phyloP scores from a whole-genome alignment of 2,797 vertebrate genomes.

The Arrhamphus sclerolepis region DNA sequence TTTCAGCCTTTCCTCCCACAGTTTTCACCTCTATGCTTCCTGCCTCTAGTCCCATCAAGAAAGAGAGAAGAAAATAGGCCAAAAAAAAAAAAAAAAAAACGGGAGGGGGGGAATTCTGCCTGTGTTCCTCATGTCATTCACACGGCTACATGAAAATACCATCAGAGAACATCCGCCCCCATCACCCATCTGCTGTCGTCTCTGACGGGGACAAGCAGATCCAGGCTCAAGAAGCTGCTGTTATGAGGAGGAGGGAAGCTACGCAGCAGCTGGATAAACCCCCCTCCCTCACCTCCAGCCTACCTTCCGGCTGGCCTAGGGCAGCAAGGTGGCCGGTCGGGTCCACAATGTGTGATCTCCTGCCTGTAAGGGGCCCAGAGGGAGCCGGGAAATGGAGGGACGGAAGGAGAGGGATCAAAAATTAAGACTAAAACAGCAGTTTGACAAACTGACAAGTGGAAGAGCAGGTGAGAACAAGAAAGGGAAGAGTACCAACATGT shows the following conservation, averaged over 20 bases:
- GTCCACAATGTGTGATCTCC: conserved; percentile 30
- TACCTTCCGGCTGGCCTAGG: conserved; percentile 29
- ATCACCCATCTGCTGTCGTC: conserved; percentile 29
- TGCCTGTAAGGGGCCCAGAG: conserved; percentile 17
- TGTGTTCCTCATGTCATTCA: conserved; percentile 39
- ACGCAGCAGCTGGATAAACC: conserved; percentile 37
- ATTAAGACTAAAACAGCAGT: conserved; percentile 29
- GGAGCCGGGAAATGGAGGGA: background rate
- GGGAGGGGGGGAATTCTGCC: too few species aligned
- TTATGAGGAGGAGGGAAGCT: background rate
- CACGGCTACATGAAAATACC: conserved; percentile 46
- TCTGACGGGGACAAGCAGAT: conserved; percentile 25
- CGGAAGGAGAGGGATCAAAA: conserved; percentile 35
- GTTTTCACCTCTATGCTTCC: background rate
- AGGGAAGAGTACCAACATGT: background rate
- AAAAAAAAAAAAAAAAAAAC: background rate
- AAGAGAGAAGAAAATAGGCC: conserved; percentile 5
- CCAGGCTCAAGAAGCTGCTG: background rate
- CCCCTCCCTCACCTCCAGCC: conserved; percentile 26
- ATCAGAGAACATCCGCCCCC: conserved; percentile 33
- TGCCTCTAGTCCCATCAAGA: conserved; percentile 28
- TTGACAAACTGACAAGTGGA: conserved; percentile 16
- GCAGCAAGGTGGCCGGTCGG: conserved; percentile 25
- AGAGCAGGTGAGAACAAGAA: conserved; percentile 4
- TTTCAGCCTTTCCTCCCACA: conserved; percentile 30